Evolutionary conservation across 2,113 vertebrate species (phyloP).

Genomic region (Isichthys henryi): DNA sequence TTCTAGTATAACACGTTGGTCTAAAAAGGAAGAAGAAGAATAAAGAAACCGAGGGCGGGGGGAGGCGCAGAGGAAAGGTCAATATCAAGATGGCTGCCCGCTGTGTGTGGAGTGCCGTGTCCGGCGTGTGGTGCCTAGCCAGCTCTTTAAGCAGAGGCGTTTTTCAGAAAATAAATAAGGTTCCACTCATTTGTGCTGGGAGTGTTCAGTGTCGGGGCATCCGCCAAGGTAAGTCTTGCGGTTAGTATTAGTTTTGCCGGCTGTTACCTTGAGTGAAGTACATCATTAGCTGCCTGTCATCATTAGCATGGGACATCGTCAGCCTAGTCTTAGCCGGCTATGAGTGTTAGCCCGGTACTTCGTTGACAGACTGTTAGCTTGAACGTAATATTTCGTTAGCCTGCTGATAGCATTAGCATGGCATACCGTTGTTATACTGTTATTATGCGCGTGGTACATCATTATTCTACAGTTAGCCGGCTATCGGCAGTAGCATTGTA

Average conservation of each 20-base stretch:
- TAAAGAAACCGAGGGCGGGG: background rate
- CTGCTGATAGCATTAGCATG: background rate
- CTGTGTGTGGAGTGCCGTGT: background rate
- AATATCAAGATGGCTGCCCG: background rate
- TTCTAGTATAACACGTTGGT: no score
- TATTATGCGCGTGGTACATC: background rate
- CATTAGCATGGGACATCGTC: background rate
- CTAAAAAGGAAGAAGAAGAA: background rate
- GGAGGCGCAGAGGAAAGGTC: background rate
- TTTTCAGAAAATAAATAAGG: background rate
- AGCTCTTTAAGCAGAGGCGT: background rate
- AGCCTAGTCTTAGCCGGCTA: background rate
- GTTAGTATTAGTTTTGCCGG: background rate
- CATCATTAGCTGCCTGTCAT: background rate
- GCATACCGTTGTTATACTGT: background rate
- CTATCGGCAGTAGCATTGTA: background rate
- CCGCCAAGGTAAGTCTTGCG: background rate
- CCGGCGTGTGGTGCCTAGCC: background rate
- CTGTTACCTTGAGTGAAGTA: background rate
- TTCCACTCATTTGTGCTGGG: background rate
- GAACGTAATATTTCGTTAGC: background rate
- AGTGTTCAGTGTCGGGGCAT: background rate
- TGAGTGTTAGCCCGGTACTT: background rate
- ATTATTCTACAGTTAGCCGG: background rate
- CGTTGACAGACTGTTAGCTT: background rate